Evolutionary conservation across 30 jellyfish, hydroid and myxozoan genomes (phyloP), one percentile per base, ranked within the genome.

Genomic region (Sanderia malayensis): DNA sequence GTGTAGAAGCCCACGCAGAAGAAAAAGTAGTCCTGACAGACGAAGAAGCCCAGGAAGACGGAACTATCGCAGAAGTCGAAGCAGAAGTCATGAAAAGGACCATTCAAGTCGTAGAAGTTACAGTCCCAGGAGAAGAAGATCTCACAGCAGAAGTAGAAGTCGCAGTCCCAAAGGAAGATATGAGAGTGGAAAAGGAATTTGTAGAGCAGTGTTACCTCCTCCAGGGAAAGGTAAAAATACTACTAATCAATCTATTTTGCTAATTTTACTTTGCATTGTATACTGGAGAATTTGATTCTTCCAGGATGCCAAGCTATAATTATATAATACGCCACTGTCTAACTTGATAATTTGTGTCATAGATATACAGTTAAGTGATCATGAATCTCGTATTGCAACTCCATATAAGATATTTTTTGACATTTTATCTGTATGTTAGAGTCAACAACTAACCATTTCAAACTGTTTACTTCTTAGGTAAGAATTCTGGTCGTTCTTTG

Each of bases 171-270:
- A 74, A 27, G 82, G 94, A 32, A 74, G 94, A 34, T 82, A 71
- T 58, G 88, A 79, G 62, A 83, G 96, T 61, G 75, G 94, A 19
- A 82, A 64, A 28, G 87, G 86, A 33, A 73, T 91, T 24, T 73
- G 94, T 22, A 72, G 98, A 58, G 98, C 98, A 3, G 98, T 91
- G 21, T 25, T 81, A 32, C 93, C 93, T 4, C 93, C 85, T 0
- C 82, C 93, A 1, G 85, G 93, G 3, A 81, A 59, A 45, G 85
- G 85, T 81, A 69, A 61, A 55, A 13, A n/a, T n/a, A n/a, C n/a
- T n/a, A n/a, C n/a, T n/a, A n/a, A n/a, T n/a, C n/a, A n/a, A n/a
- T n/a, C n/a, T n/a, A n/a, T n/a, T n/a, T n/a, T n/a, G n/a, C n/a
- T n/a, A n/a, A n/a, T n/a, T n/a, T n/a, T n/a, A n/a, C n/a, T n/a